Evolutionary conservation across 2,888 invertebrate genomes (phyloP), one percentile per base, ranked within the genome.

Genomic region (Catocala nupta): DNA sequence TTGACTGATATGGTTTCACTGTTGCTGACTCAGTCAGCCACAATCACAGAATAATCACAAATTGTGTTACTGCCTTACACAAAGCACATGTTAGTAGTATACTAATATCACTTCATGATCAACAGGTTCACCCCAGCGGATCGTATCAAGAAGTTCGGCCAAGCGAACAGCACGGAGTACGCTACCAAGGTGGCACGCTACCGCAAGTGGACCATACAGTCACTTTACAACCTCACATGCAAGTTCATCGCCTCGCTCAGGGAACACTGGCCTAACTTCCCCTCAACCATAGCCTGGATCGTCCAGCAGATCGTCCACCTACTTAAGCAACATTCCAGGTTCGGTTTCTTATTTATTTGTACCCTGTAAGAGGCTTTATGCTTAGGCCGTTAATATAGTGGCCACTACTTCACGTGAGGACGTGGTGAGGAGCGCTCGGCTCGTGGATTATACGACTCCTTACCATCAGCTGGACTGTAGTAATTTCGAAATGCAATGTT

Each of bases 181-280:
- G 94, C 95, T 51, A 92, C 95, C 2, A 97, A 97, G 77, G 93
- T 98, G 43, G 95, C 96, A 1, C 95, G 97, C 65, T 98, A 99
- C 88, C 96, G 98, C 70, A 95, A 96, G 54, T 97, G 96, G 95
- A 96, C 96, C 0, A 95, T 98, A 16, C 96, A 96, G 70, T 97
- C 97, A 64, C 93, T 99, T 66, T 97, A 96, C 74, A 95, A 96
- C 69, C 95, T 98, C 50, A 96, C 98, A 0, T 96, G 96, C 85
- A 95, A 96, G 78, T 99, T 99, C 87, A 97, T 99, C 54, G 93
- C 95, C 8, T 97, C 97, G 63, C 95, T 99, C 64, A 95, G 96
- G 66, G 97, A 97, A 75, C 97, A 97, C 87, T 97, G 98, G 95
- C 96, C 97, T 73, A 97, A 97, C 83, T 99, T 99, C 90, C 99